Conservation (phyloP, 37 sponge, comb jelly and placozoan genomes). For the Beroe forskalii region DNA sequence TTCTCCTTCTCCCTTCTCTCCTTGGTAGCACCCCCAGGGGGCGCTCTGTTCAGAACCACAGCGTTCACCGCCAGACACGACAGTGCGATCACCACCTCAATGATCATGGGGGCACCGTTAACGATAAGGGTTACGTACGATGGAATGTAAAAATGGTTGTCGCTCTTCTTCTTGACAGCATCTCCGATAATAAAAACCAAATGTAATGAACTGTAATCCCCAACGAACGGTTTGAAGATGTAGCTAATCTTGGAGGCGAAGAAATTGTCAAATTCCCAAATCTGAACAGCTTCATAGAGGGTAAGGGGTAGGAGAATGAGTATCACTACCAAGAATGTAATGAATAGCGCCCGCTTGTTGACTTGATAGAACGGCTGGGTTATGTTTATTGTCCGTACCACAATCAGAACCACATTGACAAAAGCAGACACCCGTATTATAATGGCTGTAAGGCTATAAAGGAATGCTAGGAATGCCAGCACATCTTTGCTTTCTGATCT, state of each 20-base stretch:
- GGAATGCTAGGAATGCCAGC: not conserved
- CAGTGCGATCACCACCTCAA: not conserved
- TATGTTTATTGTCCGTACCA: conserved; percentile 25
- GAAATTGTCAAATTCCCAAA: not conserved
- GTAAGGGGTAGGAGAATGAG: not conserved
- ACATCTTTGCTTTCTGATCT: not conserved
- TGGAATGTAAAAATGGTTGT: not conserved
- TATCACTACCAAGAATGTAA: not conserved
- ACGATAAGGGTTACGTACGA: not conserved
- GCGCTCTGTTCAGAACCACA: not conserved
- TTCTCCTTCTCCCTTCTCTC: not conserved
- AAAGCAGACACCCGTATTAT: not conserved
- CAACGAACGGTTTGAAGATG: conserved; percentile 14
- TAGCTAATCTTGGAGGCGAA: not conserved
- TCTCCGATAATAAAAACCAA: not conserved
- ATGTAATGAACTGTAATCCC: not conserved
- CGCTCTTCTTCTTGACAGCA: not conserved
- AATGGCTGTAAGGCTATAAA: not conserved
- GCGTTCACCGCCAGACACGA: not conserved
- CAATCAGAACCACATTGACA: conserved; percentile 20
- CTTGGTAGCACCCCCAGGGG: not conserved
- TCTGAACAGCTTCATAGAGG: not conserved
- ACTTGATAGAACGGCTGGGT: conserved; percentile 19
- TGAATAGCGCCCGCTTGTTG: not conserved
- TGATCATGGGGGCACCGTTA: not conserved